Evolutionary conservation across 2,888 invertebrate genomes (phyloP), one percentile per base, ranked within the genome.

Genomic region (Eudemis profundana): DNA sequence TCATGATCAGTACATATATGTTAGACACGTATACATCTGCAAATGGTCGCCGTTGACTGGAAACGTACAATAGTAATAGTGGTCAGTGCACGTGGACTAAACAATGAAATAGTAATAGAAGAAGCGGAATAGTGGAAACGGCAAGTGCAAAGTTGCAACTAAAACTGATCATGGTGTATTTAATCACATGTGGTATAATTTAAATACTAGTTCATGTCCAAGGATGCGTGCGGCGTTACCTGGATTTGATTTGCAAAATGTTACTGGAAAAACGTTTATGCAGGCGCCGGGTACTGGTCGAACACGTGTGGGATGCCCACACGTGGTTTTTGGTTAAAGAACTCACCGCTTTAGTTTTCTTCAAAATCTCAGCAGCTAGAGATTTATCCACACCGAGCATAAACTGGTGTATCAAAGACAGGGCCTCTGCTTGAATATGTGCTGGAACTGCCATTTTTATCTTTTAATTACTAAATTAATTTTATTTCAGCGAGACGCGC

Each of bases 301-400:
- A 81, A 77, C 87, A 90, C 90, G 84, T 87, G 89, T 82, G 78
- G 65, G 47, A 51, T 33, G 15, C 70, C 73, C 79, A 84, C 87
- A 90, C 89, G 90, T 90, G 90, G 87, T 86, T 70, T 72, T 74
- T 68, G 47, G 64, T 68, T 67, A 71, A 60, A 50, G 69, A 56
- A 93, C 96, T 95, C 93, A 96, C 96, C 89, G 95, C 94, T 82
- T 96, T 96, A 0, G 94, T 93, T 87, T 95, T 96, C 76, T 94
- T 93, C 76, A 95, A 93, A 79, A 95, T 96, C 54, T 94, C 92
- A 75, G 94, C 93, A 0, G 96, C 96, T 29, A 96, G 77, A 4
- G 93, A 88, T 81, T 94, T 94, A 77, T 96, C 95, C 70, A 93
- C 92, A 71, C 92, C 93, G 66, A 88, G 81, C 65, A 97, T 84